Evolutionary conservation across 2,113 vertebrate genomes (phyloP).

Genomic region (Chinchilla lanigera): DNA sequence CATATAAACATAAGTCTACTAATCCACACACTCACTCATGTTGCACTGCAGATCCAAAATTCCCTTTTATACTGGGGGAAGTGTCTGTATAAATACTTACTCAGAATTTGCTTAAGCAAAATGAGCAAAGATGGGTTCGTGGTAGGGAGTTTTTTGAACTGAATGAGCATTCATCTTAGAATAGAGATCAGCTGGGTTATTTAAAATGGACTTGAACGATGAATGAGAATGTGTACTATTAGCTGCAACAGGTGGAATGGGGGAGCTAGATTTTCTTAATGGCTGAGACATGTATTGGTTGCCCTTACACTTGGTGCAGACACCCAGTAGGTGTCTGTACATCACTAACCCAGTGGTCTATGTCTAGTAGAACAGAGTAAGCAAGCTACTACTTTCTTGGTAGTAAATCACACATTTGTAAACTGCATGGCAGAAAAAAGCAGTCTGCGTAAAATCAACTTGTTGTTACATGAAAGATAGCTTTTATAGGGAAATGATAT

Average conservation of each 20-base stretch:
- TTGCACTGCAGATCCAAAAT: constrained; percentile 40
- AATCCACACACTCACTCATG: not conserved
- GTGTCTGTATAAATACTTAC: constrained; percentile 48
- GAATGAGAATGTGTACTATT: constrained; percentile 12
- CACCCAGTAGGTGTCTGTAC: not conserved
- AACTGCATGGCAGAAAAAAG: constrained; percentile 34
- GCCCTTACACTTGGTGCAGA: not conserved
- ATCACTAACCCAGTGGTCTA: not conserved
- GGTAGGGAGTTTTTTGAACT: not conserved
- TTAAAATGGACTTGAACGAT: constrained; percentile 19
- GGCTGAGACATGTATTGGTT: not conserved
- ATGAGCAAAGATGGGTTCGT: constrained; percentile 34
- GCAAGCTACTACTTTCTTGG: constrained; percentile 20
- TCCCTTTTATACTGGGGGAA: constrained; percentile 39
- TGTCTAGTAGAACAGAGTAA: constrained; percentile 25
- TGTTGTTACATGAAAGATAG: constrained; percentile 20
- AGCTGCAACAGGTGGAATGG: not conserved
- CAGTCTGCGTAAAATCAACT: not conserved
- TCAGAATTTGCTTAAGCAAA: constrained; percentile 72
- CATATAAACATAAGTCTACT: constrained; percentile 35
- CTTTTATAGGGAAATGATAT: constrained; percentile 36
- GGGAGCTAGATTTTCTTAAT: not conserved
- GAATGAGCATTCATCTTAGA: constrained; percentile 43
- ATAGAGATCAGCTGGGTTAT: constrained; percentile 53
- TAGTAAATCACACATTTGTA: constrained; percentile 21